Evolutionary conservation across 2,888 invertebrate genomes (phyloP).

Genomic region (Chaitophorus viminalis): DNA sequence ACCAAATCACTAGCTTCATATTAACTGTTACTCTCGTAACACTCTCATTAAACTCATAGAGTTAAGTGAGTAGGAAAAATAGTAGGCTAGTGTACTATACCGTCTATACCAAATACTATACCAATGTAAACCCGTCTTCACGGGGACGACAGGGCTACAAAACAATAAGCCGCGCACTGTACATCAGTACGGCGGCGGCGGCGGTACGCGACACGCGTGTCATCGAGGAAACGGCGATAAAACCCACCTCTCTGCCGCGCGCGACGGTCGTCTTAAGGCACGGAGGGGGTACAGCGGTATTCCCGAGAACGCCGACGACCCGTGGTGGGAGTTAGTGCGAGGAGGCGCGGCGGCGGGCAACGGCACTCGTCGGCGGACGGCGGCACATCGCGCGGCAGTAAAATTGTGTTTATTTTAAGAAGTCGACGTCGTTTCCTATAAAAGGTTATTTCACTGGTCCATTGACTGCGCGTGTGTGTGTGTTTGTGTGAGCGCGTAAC

Average conservation of each 20-base stretch:
- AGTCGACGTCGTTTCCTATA: conserved; percentile 60
- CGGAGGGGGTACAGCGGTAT: not conserved
- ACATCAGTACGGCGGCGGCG: too few relatives aligned
- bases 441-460: conserved; percentile 61
- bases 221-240: not conserved
- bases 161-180: too few relatives aligned
- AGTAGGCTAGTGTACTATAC: too few relatives aligned
- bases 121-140: too few relatives aligned
- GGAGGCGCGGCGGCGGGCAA: not conserved
- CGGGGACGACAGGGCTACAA: too few relatives aligned
- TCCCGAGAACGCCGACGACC: not conserved
- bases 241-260: not conserved
- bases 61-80: too few relatives aligned
- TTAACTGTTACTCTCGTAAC: too few relatives aligned
- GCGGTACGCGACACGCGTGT: not conserved
- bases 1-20: too few relatives aligned
- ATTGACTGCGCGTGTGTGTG: conserved; percentile 35
- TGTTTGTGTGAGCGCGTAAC: not conserved
- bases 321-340: not conserved
- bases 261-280: not conserved
- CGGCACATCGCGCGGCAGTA: conserved; percentile 10
- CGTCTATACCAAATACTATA: too few relatives aligned
- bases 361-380: not conserved
- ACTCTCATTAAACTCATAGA: too few relatives aligned
- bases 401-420: conserved; percentile 57